phyloP scores from a whole-genome alignment of 1,140 invertebrate genomes.

The Galleria mellonella region DNA sequence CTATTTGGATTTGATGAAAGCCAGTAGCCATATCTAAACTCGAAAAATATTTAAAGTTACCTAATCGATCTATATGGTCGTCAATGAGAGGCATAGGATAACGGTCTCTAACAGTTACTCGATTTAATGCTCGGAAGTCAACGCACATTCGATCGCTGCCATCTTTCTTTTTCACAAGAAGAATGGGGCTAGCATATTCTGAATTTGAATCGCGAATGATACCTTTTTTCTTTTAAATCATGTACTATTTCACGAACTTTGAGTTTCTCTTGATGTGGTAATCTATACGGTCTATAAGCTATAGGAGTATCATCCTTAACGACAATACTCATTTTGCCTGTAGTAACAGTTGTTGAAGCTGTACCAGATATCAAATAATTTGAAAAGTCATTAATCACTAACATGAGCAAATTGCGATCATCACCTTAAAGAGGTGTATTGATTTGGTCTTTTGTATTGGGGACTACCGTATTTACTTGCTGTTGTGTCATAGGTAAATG shows the following conservation, averaged over 20 bases:
- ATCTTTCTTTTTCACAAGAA: slow-evolving; percentile 46
- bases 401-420: too few relatives aligned
- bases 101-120: slow-evolving; percentile 23
- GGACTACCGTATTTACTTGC: too few relatives aligned
- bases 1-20: slow-evolving; percentile 10
- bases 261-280: neutral
- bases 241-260: neutral
- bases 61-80: slow-evolving; percentile 7
- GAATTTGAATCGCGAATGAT: neutral
- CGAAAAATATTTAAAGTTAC: slow-evolving; percentile 9
- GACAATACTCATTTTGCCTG: too few relatives aligned
- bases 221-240: neutral
- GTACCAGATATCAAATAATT: too few relatives aligned
- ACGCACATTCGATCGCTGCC: slow-evolving; percentile 25
- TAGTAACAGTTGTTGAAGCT: too few relatives aligned
- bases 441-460: too few relatives aligned
- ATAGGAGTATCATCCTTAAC: neutral
- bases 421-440: too few relatives aligned
- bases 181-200: slow-evolving; percentile 25
- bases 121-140: slow-evolving; percentile 25
- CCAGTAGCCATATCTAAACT: slow-evolving; percentile 9
- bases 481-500: too few relatives aligned
- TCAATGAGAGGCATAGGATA: slow-evolving; percentile 37
- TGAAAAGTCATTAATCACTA: too few relatives aligned
- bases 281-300: neutral